Base-by-base conservation (phyloP, 2,888 invertebrate species). In the Rhyacophila evoluta region DNA sequence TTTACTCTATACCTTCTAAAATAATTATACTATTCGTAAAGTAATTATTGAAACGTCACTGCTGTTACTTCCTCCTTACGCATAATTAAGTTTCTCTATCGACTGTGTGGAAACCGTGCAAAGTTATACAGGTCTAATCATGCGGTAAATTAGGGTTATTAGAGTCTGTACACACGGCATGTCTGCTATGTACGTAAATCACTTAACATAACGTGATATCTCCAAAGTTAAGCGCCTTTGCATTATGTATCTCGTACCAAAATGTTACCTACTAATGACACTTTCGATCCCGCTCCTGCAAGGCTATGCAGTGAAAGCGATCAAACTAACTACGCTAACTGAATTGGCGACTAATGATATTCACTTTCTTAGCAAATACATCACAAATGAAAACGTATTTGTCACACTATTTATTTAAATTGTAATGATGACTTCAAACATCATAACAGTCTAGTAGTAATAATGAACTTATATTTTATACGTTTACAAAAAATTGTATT, bases 91-190 rank as follows among this genome's bases (percentile, higher is more conserved):
- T 80, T 80, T 74, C 68, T 77, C 76, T 72, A 19, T 55, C 15
- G 55, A 55, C 19, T 74, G 75, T 77, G 77, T 41, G 77, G 77
- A 80, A 74, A 72, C 80, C 74, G 74, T 41, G 75, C 67, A 75
- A 80, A 80, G 78, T 80, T 80, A 77, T 72, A 75, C 75, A 72
- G 80, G 80, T 80, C 80, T 80, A 80, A 80, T 80, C 80, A 80
- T 75, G 80, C 78, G 80, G 78, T 78, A 80, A 78, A 80, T 80
- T 80, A 78, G 80, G 78, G 78, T 75, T 80, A 80, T 80, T 78
- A 80, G 72, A 69, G 80, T 67, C 77, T 69, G 72, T 68, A 72
- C 80, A 80, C 75, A 78, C 41, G 75, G 69, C 70, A 78, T 71
- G 74, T 75, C 19, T 15, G 55, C 55, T 55, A 55, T 55, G 75